Conservation (phyloP, 2,113 vertebrate species). For the Petrocephalus microphthalmus region DNA sequence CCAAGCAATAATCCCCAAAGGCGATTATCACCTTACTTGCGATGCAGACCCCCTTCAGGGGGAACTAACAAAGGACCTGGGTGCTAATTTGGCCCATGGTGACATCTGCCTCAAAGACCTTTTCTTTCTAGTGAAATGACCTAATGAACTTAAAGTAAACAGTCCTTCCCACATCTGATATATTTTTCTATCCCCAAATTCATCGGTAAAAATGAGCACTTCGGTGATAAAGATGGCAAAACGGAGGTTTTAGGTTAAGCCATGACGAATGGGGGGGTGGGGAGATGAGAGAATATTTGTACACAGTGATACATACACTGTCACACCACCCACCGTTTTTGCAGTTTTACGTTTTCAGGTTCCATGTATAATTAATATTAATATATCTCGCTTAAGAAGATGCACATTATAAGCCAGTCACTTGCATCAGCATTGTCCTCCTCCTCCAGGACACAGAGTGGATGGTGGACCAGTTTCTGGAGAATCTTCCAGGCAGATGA, state of each 20-base stretch:
- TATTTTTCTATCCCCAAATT: slow-evolving; percentile 48
- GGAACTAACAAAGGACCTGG: slow-evolving; percentile 56
- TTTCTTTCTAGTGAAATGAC: slow-evolving; percentile 37
- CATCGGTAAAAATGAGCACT: slow-evolving; percentile 60
- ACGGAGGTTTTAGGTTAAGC: slow-evolving; percentile 48
- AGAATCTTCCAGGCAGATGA: not conserved
- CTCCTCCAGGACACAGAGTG: slow-evolving; percentile 14
- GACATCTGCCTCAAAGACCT: slow-evolving; percentile 53
- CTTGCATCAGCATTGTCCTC: slow-evolving; percentile 18
- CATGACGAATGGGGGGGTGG: slow-evolving; percentile 23
- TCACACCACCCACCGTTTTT: slow-evolving; percentile 49
- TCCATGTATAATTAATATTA: slow-evolving; percentile 30
- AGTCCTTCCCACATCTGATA: slow-evolving; percentile 35
- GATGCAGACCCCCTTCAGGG: slow-evolving; percentile 30
- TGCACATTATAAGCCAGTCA: slow-evolving; percentile 27
- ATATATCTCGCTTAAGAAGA: slow-evolving; percentile 20
- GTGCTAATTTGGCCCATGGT: slow-evolving; percentile 58
- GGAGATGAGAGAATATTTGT: slow-evolving; percentile 15
- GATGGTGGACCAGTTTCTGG: not conserved
- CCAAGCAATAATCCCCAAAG: slow-evolving; percentile 64
- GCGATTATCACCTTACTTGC: slow-evolving; percentile 45
- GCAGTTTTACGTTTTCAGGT: slow-evolving; percentile 64
- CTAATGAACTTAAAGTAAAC: slow-evolving; percentile 32
- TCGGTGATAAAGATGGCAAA: slow-evolving; percentile 64
- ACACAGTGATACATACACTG: slow-evolving; percentile 21